phyloP scores from a whole-genome alignment of 2,797 vertebrate genomes.

The Typhlichthys eigenmanni region DNA sequence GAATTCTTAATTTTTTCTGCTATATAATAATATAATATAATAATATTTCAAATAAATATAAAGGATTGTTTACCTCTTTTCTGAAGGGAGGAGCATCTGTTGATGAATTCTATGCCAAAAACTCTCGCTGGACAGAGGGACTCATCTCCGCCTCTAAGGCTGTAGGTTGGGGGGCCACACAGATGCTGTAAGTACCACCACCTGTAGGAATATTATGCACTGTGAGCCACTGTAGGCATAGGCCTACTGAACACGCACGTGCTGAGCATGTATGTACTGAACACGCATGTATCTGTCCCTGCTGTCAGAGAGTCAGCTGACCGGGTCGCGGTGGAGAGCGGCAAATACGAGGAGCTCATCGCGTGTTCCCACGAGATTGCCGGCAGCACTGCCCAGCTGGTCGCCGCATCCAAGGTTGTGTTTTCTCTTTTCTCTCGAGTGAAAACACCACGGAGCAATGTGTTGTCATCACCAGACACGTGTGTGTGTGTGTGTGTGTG shows the following conservation, averaged over 20 bases:
- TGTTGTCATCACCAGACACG: no score
- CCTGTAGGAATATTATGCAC: not conserved
- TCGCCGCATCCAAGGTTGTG: conserved; percentile 91
- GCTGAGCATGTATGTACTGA: not conserved
- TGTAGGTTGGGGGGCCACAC: conserved; percentile 93
- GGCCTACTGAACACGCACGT: no score
- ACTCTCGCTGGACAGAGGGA: conserved; percentile 96
- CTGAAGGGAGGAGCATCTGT: conserved; percentile 86
- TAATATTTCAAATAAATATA: no score
- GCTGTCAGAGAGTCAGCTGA: conserved; percentile 89
- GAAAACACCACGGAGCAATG: no score
- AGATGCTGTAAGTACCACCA: conserved; percentile 85
- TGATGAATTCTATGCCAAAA: conserved; percentile 96
- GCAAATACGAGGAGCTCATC: conserved; percentile 94
- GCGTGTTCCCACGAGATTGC: conserved; percentile 95
- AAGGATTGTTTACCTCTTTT: not conserved
- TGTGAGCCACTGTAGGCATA: not conserved
- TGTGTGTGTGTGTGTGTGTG: no score
- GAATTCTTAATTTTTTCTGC: no score
- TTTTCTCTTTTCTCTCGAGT: no score
- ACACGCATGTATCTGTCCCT: not conserved
- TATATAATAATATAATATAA: no score
- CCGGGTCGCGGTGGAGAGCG: conserved; percentile 85
- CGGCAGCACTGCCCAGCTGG: conserved; percentile 93
- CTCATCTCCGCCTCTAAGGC: conserved; percentile 98